Percentiles rank a stretch among this genome's conserved stretches.
Evolutionary conservation across 2,797 vertebrate species (phyloP).

Genomic region (Caiman crocodilus): DNA sequence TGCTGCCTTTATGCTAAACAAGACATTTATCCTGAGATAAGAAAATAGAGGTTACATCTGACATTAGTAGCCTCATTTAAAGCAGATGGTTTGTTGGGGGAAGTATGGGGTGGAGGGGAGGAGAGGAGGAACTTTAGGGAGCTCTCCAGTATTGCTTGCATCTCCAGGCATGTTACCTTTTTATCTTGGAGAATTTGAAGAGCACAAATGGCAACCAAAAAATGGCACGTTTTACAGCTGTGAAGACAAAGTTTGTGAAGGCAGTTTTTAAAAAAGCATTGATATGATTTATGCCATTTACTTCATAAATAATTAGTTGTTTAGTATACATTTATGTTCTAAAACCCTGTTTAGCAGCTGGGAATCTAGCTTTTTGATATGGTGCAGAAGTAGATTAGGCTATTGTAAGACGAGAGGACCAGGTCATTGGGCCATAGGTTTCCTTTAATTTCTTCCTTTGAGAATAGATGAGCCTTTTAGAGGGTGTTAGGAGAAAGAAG

Average conservation of each 20-base stretch:
- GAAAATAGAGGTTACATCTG: neutral
- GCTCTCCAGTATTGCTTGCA: neutral
- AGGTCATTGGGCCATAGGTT: constrained; percentile 15
- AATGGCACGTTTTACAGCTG: neutral
- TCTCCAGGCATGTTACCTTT: neutral
- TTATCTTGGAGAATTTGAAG: neutral
- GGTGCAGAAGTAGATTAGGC: neutral
- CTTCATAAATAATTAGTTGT: neutral
- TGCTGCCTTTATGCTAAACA: neutral
- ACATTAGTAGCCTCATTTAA: neutral
- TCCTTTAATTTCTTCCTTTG: constrained; percentile 34
- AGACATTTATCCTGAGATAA: neutral
- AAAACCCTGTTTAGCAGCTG: neutral
- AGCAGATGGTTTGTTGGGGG: neutral
- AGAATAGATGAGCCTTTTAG: constrained; percentile 39
- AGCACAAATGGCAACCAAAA: neutral
- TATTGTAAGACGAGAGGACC: constrained; percentile 13
- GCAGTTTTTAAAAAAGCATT: neutral
- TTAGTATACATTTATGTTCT: neutral
- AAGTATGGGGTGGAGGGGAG: fast-evolving
- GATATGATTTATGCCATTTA: neutral
- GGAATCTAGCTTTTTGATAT: constrained; percentile 18
- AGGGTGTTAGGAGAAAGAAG: neutral
- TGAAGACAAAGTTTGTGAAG: neutral
- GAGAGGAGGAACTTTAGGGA: neutral